phyloP scores from a whole-genome alignment of 2,888 invertebrate species.

The Bimastos eiseni region DNA sequence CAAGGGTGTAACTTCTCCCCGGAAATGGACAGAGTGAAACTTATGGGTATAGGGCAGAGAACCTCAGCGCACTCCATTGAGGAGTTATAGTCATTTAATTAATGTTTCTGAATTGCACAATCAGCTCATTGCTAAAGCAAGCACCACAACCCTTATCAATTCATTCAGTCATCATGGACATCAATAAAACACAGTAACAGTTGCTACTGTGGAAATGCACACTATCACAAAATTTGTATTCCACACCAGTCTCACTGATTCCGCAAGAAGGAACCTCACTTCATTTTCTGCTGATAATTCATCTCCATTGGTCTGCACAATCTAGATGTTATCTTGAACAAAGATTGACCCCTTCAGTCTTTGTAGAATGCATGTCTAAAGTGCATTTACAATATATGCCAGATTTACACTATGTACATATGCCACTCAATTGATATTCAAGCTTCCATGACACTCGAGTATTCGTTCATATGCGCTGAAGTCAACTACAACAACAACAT shows the following conservation, averaged over 20 bases:
- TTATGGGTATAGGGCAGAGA: background rate
- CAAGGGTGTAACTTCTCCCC: background rate
- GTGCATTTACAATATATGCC: too few species aligned
- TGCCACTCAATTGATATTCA: too few species aligned
- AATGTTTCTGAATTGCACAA: background rate
- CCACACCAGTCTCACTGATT: conserved; percentile 2
- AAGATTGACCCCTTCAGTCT: too few species aligned
- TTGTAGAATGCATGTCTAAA: too few species aligned
- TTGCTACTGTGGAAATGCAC: background rate
- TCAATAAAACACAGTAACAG: background rate
- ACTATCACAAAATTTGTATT: background rate
- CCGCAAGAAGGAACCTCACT: background rate
- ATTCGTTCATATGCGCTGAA: too few species aligned
- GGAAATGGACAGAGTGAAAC: background rate
- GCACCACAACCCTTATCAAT: background rate
- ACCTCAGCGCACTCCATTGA: background rate
- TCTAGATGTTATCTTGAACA: too few species aligned
- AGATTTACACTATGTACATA: too few species aligned
- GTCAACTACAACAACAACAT: too few species aligned
- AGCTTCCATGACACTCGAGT: too few species aligned
- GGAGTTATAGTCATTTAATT: background rate
- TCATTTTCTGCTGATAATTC: background rate
- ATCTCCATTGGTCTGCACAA: too few species aligned
- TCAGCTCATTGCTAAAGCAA: background rate
- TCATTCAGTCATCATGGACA: background rate